Percentiles rank a stretch among this genome's conserved stretches.
These are phyloP conservation scores for Hirudo medicinalis DNA, from an alignment of 1,140 invertebrate genomes.

Conservation along the genomic window DNA sequence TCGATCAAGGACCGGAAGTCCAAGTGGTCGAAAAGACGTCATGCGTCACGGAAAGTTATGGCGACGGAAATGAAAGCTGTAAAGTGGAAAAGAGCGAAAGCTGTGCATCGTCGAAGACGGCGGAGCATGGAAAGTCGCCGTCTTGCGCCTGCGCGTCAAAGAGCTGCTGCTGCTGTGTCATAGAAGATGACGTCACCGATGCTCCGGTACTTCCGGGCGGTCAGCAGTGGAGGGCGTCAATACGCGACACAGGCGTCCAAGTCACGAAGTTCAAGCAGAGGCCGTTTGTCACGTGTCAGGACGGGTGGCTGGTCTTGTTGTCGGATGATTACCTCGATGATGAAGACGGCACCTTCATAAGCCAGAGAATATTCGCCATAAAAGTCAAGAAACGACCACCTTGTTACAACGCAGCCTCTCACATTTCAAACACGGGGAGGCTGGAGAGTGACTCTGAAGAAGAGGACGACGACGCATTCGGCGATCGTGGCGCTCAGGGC, in stretches of 20 bases:
- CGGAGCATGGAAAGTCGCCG: background rate
- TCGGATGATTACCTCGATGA: background rate
- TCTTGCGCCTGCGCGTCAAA: background rate
- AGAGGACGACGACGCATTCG: background rate
- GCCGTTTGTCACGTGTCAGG: background rate
- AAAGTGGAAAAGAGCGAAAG: background rate
- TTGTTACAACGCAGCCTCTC: too few relatives aligned
- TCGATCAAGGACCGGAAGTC: background rate
- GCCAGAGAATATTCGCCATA: background rate
- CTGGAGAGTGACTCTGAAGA: background rate
- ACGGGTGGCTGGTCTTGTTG: background rate
- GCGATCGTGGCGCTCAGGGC: background rate
- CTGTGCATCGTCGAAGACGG: background rate
- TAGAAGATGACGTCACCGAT: constrained; percentile 2
- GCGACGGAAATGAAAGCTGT: background rate
- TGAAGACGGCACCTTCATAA: background rate
- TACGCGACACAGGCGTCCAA: background rate
- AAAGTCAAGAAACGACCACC: too few relatives aligned
- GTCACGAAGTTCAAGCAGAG: constrained; percentile 4
- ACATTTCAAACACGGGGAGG: background rate
- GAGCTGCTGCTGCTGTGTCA: background rate
- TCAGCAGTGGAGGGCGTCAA: background rate
- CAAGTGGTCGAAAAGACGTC: background rate
- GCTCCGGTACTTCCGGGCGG: background rate
- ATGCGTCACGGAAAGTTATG: background rate